Conservation (phyloP, 1,140 invertebrate genomes). For the Drosophila gunungcola region DNA sequence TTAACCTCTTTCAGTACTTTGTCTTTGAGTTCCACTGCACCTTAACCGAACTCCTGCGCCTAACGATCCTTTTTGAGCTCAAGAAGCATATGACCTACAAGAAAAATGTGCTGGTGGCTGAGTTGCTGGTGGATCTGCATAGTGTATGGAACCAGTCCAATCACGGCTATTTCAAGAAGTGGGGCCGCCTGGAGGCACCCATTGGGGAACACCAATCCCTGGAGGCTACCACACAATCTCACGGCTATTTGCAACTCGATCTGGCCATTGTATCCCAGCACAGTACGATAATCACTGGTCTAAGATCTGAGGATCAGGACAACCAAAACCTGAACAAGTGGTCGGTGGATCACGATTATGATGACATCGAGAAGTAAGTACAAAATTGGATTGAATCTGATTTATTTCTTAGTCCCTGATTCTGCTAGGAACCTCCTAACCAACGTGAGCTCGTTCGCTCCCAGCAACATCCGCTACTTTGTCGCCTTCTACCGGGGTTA, state of each 20-base stretch:
- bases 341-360: slow-evolving; percentile 86
- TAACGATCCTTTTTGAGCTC: slow-evolving; percentile 85
- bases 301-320: slow-evolving; percentile 28
- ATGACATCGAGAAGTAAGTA: slow-evolving; percentile 90
- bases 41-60: slow-evolving; percentile 84
- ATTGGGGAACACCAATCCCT: slow-evolving; percentile 86
- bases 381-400: neutral
- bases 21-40: slow-evolving; percentile 89
- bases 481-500: slow-evolving; percentile 66
- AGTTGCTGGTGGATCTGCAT: slow-evolving; percentile 89
- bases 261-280: slow-evolving; percentile 87
- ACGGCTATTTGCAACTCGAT: slow-evolving; percentile 90
- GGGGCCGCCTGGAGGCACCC: slow-evolving; percentile 89
- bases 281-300: slow-evolving; percentile 5
- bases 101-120: slow-evolving; percentile 87
- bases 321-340: slow-evolving; percentile 84
- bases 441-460: slow-evolving; percentile 31
- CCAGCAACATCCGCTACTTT: slow-evolving; percentile 75
- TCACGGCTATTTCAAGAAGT: slow-evolving; percentile 92
- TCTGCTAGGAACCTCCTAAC: slow-evolving; percentile 89
- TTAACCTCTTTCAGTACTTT: slow-evolving; percentile 87
- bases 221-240: slow-evolving; percentile 46
- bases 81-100: slow-evolving; percentile 83
- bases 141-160: slow-evolving; percentile 89
- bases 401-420: neutral